A percentile compares a stretch with the other conserved stretches of the same genome.
Conservation (phyloP, 2,113 vertebrate species). For the Petromus typicus region DNA sequence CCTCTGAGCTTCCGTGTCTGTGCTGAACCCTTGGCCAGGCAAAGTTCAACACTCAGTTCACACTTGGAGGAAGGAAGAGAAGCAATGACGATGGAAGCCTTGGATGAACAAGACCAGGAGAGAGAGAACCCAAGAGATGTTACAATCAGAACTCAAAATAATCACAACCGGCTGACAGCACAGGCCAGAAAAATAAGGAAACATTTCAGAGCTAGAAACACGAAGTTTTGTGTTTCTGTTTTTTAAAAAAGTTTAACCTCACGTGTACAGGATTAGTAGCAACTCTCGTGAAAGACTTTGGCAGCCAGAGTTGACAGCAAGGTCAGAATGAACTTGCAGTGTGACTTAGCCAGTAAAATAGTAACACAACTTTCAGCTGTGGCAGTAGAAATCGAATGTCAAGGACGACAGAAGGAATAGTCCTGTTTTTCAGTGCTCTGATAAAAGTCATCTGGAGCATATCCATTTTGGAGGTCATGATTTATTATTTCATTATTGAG, state of each 20-base stretch:
- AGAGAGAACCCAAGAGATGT: slow-evolving; percentile 10
- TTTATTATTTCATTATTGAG: slow-evolving; percentile 17
- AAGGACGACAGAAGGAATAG: slow-evolving; percentile 15
- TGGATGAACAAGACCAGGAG: not conserved
- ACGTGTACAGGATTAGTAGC: slow-evolving; percentile 63
- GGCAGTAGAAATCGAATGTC: slow-evolving; percentile 44
- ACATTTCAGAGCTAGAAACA: slow-evolving; percentile 65
- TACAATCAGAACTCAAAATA: slow-evolving; percentile 49
- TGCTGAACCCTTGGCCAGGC: not conserved
- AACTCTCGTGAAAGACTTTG: slow-evolving; percentile 64
- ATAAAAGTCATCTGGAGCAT: not conserved
- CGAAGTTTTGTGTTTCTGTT: slow-evolving; percentile 65
- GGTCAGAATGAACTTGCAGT: slow-evolving; percentile 64
- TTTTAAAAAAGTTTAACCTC: slow-evolving; percentile 42
- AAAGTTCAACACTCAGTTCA: slow-evolving; percentile 44
- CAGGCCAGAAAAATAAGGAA: slow-evolving; percentile 66
- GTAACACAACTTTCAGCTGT: slow-evolving; percentile 28
- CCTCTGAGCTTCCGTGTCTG: not conserved
- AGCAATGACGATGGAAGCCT: not conserved
- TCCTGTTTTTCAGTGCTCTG: not conserved
- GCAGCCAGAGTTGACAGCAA: slow-evolving; percentile 65
- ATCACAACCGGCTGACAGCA: slow-evolving; percentile 45
- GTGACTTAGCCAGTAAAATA: slow-evolving; percentile 60
- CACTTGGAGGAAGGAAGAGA: slow-evolving; percentile 26
- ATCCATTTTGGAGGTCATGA: not conserved